Base-by-base conservation (phyloP, 2,888 invertebrate genomes). In the Villa cingulata region DNA sequence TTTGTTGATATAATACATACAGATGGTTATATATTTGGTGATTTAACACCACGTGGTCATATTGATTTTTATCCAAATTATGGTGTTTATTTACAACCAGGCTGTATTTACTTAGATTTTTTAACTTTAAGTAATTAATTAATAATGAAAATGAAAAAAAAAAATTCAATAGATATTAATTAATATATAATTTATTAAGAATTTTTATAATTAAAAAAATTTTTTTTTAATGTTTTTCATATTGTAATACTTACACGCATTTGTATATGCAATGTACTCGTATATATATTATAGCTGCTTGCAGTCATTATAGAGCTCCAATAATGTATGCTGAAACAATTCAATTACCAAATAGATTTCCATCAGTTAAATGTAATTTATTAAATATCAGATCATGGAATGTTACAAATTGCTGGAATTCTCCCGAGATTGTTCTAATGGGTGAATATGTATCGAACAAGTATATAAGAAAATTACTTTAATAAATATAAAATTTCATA, bases 1-100 rank as follows among this genome's bases (percentile, higher is more conserved):
- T 66, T 69, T 48, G 66, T 70, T 17, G 70, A 70, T 51, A 61
- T 64, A 2, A 58, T 70, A 14, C 70, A 70, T 46, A 67, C 70
- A 0, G 66, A 63, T 38, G 62, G 55, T 32, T 64, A 65, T 1
- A 47, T 65, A 3, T 18, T 46, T 17, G 46, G 46, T 3, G 41
- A 41, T 29, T 17, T 42, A 15, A 46, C 37, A n/a, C 36, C 63
- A 2, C 61, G 68, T 0, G 69, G 66, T 15, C 57, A 56, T 1
- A 60, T 51, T 0, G 70, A 70, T 37, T 70, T 70, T 45, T 70
- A 67, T 55, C 67, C 65, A 12, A 67, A 67, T 51, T 60, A 56
- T 48, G 70, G 70, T 0, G 50, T 53, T 12, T 48, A 62, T 0
- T 55, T 62, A 0, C 70, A 70, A 51, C 66, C 63, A 0, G 69